Percentiles rank a stretch among this genome's conserved stretches.
These are phyloP conservation scores for Pluvialis apricaria DNA, from an alignment of 2,113 vertebrate genomes.

Conservation along the genomic window DNA sequence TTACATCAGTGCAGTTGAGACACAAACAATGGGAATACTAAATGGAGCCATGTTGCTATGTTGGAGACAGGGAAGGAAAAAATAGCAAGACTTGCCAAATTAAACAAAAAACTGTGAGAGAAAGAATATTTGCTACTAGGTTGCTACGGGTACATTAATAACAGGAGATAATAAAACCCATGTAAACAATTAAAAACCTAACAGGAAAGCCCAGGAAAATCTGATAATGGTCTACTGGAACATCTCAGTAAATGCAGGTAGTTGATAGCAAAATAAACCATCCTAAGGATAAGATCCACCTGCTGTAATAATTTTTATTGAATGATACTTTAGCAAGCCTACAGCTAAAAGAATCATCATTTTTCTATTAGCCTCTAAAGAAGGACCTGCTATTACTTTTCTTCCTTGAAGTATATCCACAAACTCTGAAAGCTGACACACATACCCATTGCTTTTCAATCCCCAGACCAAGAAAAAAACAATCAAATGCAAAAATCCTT, in stretches of 20 bases:
- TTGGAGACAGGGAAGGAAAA: slow-evolving; percentile 63
- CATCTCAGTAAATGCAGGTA: background rate
- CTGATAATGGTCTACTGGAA: slow-evolving; percentile 8
- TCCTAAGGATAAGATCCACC: background rate
- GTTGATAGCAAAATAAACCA: background rate
- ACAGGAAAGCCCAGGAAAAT: slow-evolving; percentile 30
- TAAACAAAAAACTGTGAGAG: slow-evolving; percentile 61
- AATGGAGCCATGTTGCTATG: slow-evolving; percentile 65
- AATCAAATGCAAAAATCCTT: background rate
- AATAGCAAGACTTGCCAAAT: slow-evolving; percentile 62
- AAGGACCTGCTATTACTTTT: background rate
- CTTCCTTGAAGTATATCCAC: background rate
- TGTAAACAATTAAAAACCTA: slow-evolving; percentile 53
- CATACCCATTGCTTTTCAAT: background rate
- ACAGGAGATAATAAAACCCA: slow-evolving; percentile 51
- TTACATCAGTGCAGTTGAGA: slow-evolving; percentile 65
- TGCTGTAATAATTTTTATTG: background rate
- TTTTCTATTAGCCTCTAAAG: background rate
- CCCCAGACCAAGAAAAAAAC: background rate
- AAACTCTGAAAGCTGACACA: background rate
- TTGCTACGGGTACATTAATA: slow-evolving; percentile 57
- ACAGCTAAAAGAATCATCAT: background rate
- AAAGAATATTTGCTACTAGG: slow-evolving; percentile 61
- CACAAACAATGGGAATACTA: slow-evolving; percentile 68
- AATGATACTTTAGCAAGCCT: background rate